Evolutionary conservation across 2,113 vertebrate species (phyloP).

Genomic region (Cheirogaleus medius): DNA sequence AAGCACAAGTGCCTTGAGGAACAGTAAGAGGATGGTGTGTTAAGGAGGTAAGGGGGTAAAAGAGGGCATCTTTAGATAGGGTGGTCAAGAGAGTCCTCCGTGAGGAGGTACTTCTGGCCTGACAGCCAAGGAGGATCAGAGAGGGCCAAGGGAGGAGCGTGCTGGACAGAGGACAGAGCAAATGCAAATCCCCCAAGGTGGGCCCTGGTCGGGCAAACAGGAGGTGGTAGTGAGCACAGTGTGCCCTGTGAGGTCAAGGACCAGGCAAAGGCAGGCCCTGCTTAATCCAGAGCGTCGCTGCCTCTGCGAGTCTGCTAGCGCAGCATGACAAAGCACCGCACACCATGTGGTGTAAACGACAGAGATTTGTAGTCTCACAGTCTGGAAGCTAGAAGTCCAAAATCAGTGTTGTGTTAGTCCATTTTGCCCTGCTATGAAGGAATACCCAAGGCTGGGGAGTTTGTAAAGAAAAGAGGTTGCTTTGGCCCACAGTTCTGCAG

Average conservation of each 20-base stretch:
- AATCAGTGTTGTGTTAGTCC: not conserved
- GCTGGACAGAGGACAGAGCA: not conserved
- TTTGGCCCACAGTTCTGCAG: too few species aligned
- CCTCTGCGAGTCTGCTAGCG: not conserved
- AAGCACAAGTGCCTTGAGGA: not conserved
- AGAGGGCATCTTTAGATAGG: not conserved
- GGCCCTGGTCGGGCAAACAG: too few species aligned
- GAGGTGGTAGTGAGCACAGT: not conserved
- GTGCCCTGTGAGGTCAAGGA: not conserved
- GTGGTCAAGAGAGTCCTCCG: not conserved
- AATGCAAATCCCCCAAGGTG: accelerated
- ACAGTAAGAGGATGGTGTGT: not conserved
- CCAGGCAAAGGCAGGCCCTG: too few species aligned
- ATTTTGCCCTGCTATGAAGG: too few species aligned
- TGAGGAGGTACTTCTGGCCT: not conserved
- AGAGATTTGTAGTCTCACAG: not conserved
- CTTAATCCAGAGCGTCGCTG: not conserved
- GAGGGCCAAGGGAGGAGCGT: not conserved
- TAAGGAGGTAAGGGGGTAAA: not conserved
- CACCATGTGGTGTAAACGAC: not conserved
- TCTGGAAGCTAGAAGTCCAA: not conserved
- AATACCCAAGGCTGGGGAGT: too few species aligned
- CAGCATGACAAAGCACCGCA: not conserved
- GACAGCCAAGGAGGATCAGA: not conserved
- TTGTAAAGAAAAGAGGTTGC: too few species aligned